Evolutionary conservation across 2,113 vertebrate genomes (phyloP), one percentile per base, ranked within the genome.

Genomic region (Pseudorhombus dupliciocellatus): DNA sequence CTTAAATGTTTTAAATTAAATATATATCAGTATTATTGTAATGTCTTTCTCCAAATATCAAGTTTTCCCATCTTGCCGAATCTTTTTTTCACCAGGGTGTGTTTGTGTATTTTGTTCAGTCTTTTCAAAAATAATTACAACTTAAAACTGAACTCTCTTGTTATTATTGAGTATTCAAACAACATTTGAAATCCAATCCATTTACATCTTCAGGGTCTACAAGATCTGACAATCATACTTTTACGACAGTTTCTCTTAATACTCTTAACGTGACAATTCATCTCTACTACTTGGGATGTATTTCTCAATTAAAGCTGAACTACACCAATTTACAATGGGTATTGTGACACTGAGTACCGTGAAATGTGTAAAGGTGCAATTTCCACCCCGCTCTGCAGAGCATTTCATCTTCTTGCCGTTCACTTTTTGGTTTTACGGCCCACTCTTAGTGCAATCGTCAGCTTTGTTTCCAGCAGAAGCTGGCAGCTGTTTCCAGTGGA

Each of bases 371-470:
- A 34, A 40, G n/a, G 11, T 22, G 12, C 34, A 59, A n/a, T 40
- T 40, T 20, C 54, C 31, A n/a, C 21, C 40, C 14, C 9, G 58
- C 21, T 25, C 37, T 25, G 7, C 31, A 34, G 55, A 57, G 55
- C n/a, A 22, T 25, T 25, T 4, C 57, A 16, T n/a, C 6, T 59
- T 34, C 30, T n/a, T 57, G 7, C 16, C n/a, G 54, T 3, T 58
- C 31, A 59, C 57, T 58, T 18, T n/a, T n/a, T 12, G 55, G 30
- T 58, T 58, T 58, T n/a, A 58, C 22, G 57, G 30, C 56, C 56
- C 30, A 37, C 2, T 34, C 30, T n/a, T 1, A 56, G 30, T 58
- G 30, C 30, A 14, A 30, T 58, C 20, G 14, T 37, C 54, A 56
- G 15, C 53, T 9, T 25, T 31, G 54, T 31, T 57, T 28, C 15